phyloP scores from a whole-genome alignment of 2,113 vertebrate genomes.

The Arizona elegans region DNA sequence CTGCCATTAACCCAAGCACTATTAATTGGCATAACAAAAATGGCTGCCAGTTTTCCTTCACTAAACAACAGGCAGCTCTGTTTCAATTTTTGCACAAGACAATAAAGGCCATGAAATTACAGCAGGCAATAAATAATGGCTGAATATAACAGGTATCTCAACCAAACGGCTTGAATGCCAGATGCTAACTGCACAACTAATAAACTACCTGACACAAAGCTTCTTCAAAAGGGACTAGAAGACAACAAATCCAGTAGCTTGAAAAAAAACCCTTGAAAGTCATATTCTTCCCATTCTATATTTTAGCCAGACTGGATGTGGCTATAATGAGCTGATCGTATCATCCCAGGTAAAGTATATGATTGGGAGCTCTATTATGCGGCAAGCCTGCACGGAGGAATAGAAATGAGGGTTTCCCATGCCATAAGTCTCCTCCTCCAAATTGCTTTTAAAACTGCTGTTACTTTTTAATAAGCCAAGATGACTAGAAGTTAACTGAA shows the following conservation, averaged over 20 bases:
- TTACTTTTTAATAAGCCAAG: not conserved
- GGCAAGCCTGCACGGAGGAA: not conserved
- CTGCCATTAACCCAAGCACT: not conserved
- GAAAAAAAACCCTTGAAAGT: not conserved
- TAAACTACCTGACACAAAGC: not conserved
- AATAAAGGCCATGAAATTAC: not conserved
- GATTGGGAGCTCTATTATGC: not conserved
- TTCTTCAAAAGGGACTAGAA: not conserved
- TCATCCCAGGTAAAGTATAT: not conserved
- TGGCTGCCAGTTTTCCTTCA: slow-evolving; percentile 6
- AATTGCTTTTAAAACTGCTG: not conserved
- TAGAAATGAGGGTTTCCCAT: not conserved
- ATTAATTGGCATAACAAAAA: slow-evolving; percentile 5
- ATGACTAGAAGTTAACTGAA: not conserved
- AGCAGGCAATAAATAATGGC: slow-evolving; percentile 5
- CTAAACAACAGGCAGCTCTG: not conserved
- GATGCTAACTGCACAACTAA: not conserved
- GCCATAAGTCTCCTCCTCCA: no score
- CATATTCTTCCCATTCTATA: not conserved
- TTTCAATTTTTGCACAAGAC: not conserved
- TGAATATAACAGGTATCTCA: slow-evolving; percentile 9
- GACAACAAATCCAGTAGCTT: not conserved
- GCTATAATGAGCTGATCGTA: not conserved
- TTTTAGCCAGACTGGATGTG: not conserved
- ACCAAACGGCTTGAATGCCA: slow-evolving; percentile 16